Base-by-base conservation (phyloP, 2,113 vertebrate species). In the Microtus pennsylvanicus region DNA sequence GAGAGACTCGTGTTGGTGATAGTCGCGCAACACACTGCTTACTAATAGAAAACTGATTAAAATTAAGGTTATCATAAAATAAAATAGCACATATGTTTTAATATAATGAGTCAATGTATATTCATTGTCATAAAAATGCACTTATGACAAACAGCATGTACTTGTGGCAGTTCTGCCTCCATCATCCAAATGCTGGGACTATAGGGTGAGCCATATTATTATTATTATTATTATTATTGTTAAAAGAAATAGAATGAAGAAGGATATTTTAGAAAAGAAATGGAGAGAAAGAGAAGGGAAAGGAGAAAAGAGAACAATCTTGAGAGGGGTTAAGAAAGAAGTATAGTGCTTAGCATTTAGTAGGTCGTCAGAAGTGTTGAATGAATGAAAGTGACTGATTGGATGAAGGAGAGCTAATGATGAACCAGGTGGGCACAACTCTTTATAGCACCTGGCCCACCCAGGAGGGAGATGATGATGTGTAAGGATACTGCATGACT, bases 221-320 rank as follows among this genome's bases (percentile, higher is more conserved):
- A 55, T 55, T 16, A 55, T 94, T 75, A 45, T 45, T 45, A 75
- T 87, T 94, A 70, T 19, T 58, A 52, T 13, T 11, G 9, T 13
- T 89, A 55, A 95, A 96, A 92, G 17, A 80, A 96, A 42, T 11
- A 76, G 45, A 47, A 72, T 74, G 12, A 74, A 52, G 30, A 69
- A 30, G 21, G 4, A 42, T 28, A 67, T 42, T 81, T 47, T 61
- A 72, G 50, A 50, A n/a, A 91, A n/a, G 72, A 33, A 69, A 33
- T 33, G 33, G 67, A 50, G 24, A 91, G n/a, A 0, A 87, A 42
- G 22, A 45, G 11, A 13, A 69, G 22, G 1, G 30, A 11, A 24
- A 72, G 11, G 11, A 47, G 19, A 45, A 22, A 76, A 93, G 58
- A 75, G 67, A 82, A 80, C 33, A 7, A 7, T 67, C 63, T 13